phyloP scores from a whole-genome alignment of 2,888 invertebrate genomes.

The Yponomeuta cagnagella region DNA sequence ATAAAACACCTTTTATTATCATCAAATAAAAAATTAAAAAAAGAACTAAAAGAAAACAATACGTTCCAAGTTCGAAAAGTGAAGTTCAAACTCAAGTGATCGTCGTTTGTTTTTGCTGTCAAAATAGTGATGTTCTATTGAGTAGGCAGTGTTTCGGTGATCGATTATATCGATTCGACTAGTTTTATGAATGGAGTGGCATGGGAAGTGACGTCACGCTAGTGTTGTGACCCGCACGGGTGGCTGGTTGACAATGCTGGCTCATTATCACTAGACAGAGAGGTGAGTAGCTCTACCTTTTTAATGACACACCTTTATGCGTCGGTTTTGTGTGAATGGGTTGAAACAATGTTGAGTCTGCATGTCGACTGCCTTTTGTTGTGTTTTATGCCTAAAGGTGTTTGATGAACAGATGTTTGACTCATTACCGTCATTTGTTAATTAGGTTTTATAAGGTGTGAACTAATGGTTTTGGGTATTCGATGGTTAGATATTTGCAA shows the following conservation, averaged over 20 bases:
- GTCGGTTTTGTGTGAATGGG: neutral
- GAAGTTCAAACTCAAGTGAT: slow-evolving; percentile 8
- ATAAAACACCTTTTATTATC: slow-evolving; percentile 16
- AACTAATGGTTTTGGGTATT: too few relatives aligned
- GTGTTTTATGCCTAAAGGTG: neutral
- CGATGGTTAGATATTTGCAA: too few relatives aligned
- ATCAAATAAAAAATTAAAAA: slow-evolving; percentile 33
- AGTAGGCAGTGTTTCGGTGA: slow-evolving; percentile 31
- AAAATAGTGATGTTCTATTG: slow-evolving; percentile 38
- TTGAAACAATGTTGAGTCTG: neutral
- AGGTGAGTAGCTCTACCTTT: slow-evolving; percentile 48
- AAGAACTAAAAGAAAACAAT: slow-evolving; percentile 28
- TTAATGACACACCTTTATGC: slow-evolving; percentile 10
- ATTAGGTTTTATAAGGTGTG: too few relatives aligned
- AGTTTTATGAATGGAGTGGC: slow-evolving; percentile 67
- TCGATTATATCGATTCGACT: slow-evolving; percentile 27
- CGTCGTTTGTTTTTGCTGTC: slow-evolving; percentile 16
- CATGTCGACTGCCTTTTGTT: neutral
- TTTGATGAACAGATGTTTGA: too few relatives aligned
- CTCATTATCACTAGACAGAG: slow-evolving; percentile 71
- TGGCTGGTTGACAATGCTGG: slow-evolving; percentile 64
- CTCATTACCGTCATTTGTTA: too few relatives aligned
- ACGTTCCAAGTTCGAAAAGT: slow-evolving; percentile 25
- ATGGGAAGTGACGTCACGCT: slow-evolving; percentile 71
- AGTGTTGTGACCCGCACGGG: slow-evolving; percentile 66